Conservation (phyloP, 2,113 vertebrate genomes). For the Phylloscopus whistleri region DNA sequence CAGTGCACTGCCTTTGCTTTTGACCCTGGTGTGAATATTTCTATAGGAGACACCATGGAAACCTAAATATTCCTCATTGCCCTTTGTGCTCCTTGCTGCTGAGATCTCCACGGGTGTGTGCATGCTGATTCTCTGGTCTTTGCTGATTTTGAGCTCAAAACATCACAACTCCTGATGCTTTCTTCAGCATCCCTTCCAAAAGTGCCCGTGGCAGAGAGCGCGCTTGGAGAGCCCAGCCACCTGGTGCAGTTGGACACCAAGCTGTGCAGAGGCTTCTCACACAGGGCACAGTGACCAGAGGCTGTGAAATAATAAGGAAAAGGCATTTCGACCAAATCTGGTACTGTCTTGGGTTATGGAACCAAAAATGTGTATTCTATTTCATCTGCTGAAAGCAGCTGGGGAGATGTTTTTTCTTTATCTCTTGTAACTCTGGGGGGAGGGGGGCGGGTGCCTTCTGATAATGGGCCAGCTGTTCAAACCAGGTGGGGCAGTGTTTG, state of each 20-base stretch:
- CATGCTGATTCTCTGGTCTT: neutral
- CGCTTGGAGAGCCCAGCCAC: neutral
- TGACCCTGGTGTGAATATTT: neutral
- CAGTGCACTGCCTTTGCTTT: neutral
- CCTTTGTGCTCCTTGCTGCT: neutral
- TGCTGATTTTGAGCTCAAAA: neutral
- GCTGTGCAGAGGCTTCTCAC: neutral
- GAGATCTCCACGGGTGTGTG: neutral
- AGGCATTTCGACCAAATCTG: neutral
- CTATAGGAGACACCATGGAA: neutral
- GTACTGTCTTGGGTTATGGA: too few relatives aligned
- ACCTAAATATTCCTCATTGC: neutral
- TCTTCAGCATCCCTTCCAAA: neutral
- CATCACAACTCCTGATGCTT: neutral
- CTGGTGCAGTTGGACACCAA: accelerated
- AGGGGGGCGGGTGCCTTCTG: too few relatives aligned
- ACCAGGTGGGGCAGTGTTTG: too few relatives aligned
- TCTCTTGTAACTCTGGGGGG: too few relatives aligned
- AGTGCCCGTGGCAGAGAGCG: neutral
- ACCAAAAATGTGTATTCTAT: too few relatives aligned
- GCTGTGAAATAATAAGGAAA: neutral
- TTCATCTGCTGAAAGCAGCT: too few relatives aligned
- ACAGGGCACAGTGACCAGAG: accelerated
- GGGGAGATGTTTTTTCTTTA: too few relatives aligned
- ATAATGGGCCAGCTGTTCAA: too few relatives aligned